Evolutionary conservation across 1,140 invertebrate genomes (phyloP).

Genomic region (Scaptomyza montana): DNA sequence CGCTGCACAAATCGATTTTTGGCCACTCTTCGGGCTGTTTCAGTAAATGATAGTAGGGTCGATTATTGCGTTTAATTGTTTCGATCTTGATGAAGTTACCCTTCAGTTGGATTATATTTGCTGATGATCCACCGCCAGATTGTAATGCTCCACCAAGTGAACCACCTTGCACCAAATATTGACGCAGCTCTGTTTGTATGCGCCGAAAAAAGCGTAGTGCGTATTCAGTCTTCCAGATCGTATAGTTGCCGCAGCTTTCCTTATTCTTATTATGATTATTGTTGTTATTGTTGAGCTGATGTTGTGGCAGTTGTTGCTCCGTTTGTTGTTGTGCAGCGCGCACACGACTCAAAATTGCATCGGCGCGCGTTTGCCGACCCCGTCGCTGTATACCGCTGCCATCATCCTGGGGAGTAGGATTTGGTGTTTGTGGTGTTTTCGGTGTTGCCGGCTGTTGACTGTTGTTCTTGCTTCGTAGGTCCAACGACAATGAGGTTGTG

Average conservation of each 20-base stretch:
- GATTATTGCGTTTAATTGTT: slow-evolving; percentile 71
- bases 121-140: slow-evolving; percentile 1
- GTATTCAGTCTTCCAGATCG: slow-evolving; percentile 85
- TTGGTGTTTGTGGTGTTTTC: slow-evolving; percentile 55
- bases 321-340: slow-evolving; percentile 29
- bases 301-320: slow-evolving; percentile 15
- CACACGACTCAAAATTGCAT: slow-evolving; percentile 88
- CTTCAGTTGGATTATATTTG: slow-evolving; percentile 72
- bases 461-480: slow-evolving; percentile 2
- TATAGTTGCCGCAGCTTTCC: slow-evolving; percentile 44
- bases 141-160: slow-evolving; percentile 4
- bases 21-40: slow-evolving; percentile 80
- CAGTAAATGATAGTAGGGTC: slow-evolving; percentile 81
- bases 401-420: slow-evolving; percentile 50
- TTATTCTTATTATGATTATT: not conserved
- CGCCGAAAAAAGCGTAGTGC: slow-evolving; percentile 82
- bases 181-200: slow-evolving; percentile 68
- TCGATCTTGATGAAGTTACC: slow-evolving; percentile 77
- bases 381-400: slow-evolving; percentile 41
- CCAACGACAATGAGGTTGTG: not conserved
- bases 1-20: slow-evolving; percentile 73
- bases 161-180: slow-evolving; percentile 62
- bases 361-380: slow-evolving; percentile 86
- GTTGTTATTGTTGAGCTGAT: slow-evolving; percentile 22
- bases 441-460: slow-evolving; percentile 43